Evolutionary conservation across 2,888 invertebrate species (phyloP).

Genomic region (Campoletis raptor): DNA sequence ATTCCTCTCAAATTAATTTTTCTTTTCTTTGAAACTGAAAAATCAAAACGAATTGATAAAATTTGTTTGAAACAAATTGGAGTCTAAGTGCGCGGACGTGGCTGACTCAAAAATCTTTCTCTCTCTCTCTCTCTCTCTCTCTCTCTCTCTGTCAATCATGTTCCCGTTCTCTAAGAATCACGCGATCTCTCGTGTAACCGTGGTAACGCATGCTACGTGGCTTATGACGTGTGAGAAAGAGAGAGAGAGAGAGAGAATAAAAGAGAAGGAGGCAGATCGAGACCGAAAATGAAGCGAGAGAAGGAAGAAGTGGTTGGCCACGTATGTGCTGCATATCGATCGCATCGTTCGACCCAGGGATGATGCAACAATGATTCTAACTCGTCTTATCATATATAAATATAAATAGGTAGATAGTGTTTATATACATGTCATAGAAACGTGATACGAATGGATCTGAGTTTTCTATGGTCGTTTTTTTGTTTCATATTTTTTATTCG

Average conservation of each 20-base stretch:
- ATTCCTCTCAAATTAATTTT: neutral
- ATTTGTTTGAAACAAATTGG: neutral
- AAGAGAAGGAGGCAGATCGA: conserved; percentile 10
- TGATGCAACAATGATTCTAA: conserved; percentile 64
- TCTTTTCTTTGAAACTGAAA: neutral
- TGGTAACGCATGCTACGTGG: conserved; percentile 55
- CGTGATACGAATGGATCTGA: conserved; percentile 3
- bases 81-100: neutral
- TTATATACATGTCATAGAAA: conserved; percentile 9
- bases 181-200: conserved; percentile 58
- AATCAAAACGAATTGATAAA: neutral
- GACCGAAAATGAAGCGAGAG: conserved; percentile 7
- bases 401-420: neutral
- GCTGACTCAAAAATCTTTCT: neutral
- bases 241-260: neutral
- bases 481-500: neutral
- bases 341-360: conserved; percentile 59
- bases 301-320: conserved; percentile 47
- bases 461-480: neutral
- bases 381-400: conserved; percentile 12
- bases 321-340: conserved; percentile 63
- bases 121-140: neutral
- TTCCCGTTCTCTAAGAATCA: conserved; percentile 28
- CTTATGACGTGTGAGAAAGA: conserved; percentile 9
- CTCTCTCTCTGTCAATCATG: conserved; percentile 16